Conservation (phyloP, 2,797 vertebrate genomes). For the Gobionotothen gibberifrons region DNA sequence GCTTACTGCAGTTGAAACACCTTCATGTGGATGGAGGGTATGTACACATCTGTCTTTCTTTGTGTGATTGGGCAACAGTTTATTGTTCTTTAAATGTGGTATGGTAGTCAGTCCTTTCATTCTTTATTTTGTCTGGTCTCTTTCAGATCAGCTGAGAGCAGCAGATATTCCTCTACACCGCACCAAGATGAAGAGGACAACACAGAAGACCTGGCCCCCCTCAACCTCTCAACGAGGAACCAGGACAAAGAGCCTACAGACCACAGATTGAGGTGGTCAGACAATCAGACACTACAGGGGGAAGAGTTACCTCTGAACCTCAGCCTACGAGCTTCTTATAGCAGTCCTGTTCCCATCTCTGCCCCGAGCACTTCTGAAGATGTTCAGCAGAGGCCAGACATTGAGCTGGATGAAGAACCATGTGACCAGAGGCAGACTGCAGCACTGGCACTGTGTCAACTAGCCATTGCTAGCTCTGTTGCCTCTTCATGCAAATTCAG, state of each 20-base stretch:
- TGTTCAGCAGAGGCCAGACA: conserved; percentile 23
- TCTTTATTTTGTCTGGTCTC: conserved; percentile 8
- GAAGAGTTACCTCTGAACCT: conserved; percentile 94
- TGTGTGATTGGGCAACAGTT: no score
- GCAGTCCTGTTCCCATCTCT: conserved; percentile 21
- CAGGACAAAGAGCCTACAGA: conserved; percentile 57
- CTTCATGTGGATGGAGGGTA: conserved; percentile 66
- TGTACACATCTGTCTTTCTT: conserved; percentile 18
- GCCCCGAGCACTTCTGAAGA: conserved; percentile 36
- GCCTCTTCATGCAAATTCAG: conserved; percentile 43
- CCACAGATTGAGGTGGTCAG: conserved; percentile 53
- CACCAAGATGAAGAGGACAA: conserved; percentile 64
- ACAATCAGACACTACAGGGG: conserved; percentile 43
- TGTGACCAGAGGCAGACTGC: conserved; percentile 94
- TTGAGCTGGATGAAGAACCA: conserved; percentile 78
- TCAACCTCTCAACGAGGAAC: conserved; percentile 92
- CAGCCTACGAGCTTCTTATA: conserved; percentile 86
- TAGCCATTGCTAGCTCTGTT: conserved; percentile 88
- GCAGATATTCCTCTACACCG: conserved; percentile 23
- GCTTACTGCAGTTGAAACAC: conserved; percentile 53
- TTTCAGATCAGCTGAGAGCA: conserved; percentile 61
- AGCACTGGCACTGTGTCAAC: conserved; percentile 94
- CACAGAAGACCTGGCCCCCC: conserved; percentile 81
- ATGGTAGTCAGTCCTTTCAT: conserved; percentile 1
- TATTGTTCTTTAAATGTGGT: not conserved